Evolutionary conservation across 2,113 vertebrate species (phyloP).

Genomic region (Tylochromis polylepis): DNA sequence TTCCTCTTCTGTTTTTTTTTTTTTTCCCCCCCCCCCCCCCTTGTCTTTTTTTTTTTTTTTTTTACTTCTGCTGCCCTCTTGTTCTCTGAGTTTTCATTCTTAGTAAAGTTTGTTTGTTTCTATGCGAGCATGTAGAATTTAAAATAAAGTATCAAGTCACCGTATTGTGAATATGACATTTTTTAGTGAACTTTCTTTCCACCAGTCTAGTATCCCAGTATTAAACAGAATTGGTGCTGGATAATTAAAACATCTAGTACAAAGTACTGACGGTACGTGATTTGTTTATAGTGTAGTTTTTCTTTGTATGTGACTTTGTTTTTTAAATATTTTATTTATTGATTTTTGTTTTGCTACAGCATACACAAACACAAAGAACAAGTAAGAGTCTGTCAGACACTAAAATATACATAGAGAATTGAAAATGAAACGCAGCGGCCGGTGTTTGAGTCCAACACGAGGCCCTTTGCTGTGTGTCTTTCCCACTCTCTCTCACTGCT

Average conservation of each 20-base stretch:
- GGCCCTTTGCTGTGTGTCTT: not conserved
- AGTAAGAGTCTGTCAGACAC: not conserved
- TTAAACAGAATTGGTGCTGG: not conserved
- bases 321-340: not conserved
- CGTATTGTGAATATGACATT: not conserved
- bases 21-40: too few species aligned
- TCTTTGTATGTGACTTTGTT: not conserved
- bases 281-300: not conserved
- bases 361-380: not conserved
- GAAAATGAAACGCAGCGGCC: not conserved
- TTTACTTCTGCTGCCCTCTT: not conserved
- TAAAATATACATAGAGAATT: not conserved
- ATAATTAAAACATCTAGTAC: not conserved
- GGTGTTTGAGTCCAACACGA: not conserved
- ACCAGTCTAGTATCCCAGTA: not conserved
- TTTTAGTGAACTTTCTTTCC: not conserved
- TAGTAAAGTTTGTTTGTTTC: not conserved
- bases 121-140: not conserved
- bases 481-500: not conserved
- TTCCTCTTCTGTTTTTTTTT: too few species aligned
- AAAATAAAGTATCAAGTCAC: not conserved
- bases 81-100: not conserved
- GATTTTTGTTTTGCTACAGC: not conserved
- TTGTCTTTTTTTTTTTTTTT: too few species aligned
- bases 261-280: not conserved